Evolutionary conservation across 2,113 vertebrate species (phyloP).

Genomic region (Aphyosemion australe): DNA sequence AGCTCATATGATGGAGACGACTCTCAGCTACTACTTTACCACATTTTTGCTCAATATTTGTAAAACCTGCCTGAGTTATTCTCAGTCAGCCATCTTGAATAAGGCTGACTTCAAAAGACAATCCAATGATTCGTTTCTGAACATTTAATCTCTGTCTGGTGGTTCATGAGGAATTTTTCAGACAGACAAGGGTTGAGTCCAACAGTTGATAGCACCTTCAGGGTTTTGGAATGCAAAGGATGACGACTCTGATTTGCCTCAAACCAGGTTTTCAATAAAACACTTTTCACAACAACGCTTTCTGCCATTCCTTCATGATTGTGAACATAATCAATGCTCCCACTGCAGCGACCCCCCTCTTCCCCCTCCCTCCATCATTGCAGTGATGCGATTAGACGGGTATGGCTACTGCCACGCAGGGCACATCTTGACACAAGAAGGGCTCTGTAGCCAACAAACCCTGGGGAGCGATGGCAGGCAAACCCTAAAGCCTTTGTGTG

Average conservation of each 20-base stretch:
- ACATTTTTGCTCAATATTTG: too few species aligned
- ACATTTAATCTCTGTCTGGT: too few species aligned
- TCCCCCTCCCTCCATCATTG: constrained; percentile 48
- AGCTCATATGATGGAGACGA: too few species aligned
- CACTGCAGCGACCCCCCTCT: constrained; percentile 12
- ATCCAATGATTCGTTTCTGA: too few species aligned
- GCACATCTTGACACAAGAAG: constrained; percentile 63
- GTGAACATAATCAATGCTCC: constrained; percentile 16
- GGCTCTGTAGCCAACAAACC: too few species aligned
- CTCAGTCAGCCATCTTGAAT: too few species aligned
- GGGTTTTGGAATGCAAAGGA: neutral
- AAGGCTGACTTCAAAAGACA: too few species aligned
- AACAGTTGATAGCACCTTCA: too few species aligned
- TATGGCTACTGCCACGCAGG: constrained; percentile 60
- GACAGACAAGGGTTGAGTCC: too few species aligned
- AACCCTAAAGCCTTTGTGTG: constrained; percentile 68
- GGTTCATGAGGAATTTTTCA: too few species aligned
- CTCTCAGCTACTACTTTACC: too few species aligned
- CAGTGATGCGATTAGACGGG: constrained; percentile 67
- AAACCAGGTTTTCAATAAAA: constrained; percentile 8
- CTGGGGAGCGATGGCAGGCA: constrained; percentile 4
- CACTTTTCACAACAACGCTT: neutral
- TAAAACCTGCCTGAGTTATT: too few species aligned
- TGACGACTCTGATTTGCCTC: neutral
- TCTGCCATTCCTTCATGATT: constrained; percentile 13